These are phyloP conservation scores for Aricia agestis DNA, from an alignment of 1,140 invertebrate species.

Conservation along the genomic window DNA sequence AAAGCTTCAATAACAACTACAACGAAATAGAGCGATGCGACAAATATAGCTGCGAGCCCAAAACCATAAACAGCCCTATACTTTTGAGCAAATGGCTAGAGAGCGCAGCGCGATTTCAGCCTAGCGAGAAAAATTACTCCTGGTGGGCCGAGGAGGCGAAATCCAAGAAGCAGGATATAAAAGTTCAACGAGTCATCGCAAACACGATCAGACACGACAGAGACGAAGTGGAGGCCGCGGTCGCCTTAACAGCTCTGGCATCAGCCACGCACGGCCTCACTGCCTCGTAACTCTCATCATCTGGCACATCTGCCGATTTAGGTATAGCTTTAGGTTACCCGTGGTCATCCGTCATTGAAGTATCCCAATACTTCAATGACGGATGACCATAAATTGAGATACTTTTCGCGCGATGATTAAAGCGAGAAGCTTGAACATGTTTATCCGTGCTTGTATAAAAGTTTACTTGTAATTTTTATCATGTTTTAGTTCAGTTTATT, in stretches of 20 bases:
- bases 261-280: constrained; percentile 46
- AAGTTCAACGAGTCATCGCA: constrained; percentile 35
- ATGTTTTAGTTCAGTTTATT: no score
- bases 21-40: constrained; percentile 45
- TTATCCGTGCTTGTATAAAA: no score
- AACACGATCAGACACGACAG: constrained; percentile 73
- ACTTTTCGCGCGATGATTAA: no score
- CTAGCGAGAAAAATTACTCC: constrained; percentile 80
- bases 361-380: no score
- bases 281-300: constrained; percentile 34
- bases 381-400: no score
- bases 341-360: no score
- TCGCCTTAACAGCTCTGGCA: constrained; percentile 79
- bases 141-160: constrained; percentile 77
- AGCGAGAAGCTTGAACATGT: no score
- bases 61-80: constrained; percentile 67
- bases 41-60: constrained; percentile 36
- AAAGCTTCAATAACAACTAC: constrained; percentile 60
- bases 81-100: constrained; percentile 82
- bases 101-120: constrained; percentile 81
- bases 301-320: neutral
- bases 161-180: constrained; percentile 45
- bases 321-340: neutral
- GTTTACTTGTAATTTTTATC: no score
- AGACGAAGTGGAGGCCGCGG: constrained; percentile 83